Percentiles rank a stretch among this genome's conserved stretches.
Evolutionary conservation across 2,888 invertebrate species (phyloP).

Genomic region (Limenitis camilla): DNA sequence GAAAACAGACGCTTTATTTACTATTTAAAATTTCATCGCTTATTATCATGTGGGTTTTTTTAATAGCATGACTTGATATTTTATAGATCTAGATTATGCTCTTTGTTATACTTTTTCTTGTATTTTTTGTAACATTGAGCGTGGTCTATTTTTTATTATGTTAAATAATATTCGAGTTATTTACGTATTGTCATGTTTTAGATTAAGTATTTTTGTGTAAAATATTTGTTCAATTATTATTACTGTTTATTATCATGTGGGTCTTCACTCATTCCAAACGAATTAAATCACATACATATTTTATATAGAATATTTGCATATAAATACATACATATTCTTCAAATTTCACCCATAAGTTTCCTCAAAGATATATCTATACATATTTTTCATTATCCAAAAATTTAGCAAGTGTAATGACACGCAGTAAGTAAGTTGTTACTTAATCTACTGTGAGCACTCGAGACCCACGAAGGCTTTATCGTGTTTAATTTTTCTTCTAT

Average conservation of each 20-base stretch:
- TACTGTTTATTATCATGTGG: constrained; percentile 35
- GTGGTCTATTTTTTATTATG: constrained; percentile 15
- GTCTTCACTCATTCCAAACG: constrained; percentile 63
- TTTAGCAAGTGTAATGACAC: too few species aligned
- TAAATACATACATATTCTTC: too few species aligned
- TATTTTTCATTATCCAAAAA: too few species aligned
- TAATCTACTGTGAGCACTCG: background rate
- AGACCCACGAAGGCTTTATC: background rate
- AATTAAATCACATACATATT: background rate
- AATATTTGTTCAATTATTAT: constrained; percentile 36
- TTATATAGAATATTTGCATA: too few species aligned
- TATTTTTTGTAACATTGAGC: constrained; percentile 22
- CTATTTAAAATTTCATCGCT: constrained; percentile 48
- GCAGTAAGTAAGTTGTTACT: too few species aligned
- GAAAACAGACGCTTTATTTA: constrained; percentile 29
- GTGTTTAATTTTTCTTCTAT: background rate
- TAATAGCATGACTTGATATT: constrained; percentile 55
- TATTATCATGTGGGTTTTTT: constrained; percentile 73
- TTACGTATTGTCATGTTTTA: constrained; percentile 25
- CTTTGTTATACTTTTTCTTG: constrained; percentile 31
- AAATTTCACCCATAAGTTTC: too few species aligned
- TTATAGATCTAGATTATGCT: constrained; percentile 38
- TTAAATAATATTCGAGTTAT: constrained; percentile 11
- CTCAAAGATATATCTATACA: too few species aligned
- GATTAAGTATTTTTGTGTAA: constrained; percentile 26